Percentiles rank a stretch among this genome's conserved stretches.
Evolutionary conservation across 2,113 vertebrate species (phyloP).

Genomic region (Phylloscopus whistleri): DNA sequence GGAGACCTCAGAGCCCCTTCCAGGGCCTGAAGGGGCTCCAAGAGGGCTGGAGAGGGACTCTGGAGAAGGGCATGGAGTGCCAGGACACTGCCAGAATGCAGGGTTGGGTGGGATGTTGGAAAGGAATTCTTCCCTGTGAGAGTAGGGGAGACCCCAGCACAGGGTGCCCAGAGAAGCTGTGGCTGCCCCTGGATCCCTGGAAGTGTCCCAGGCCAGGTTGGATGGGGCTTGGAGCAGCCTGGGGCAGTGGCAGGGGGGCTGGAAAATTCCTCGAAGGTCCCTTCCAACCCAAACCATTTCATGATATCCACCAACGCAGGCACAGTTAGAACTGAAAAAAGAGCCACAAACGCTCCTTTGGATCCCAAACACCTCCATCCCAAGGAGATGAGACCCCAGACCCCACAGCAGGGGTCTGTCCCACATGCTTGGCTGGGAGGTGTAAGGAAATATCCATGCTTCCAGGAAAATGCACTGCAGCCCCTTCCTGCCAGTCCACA

Average conservation of each 20-base stretch:
- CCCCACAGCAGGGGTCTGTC: background rate
- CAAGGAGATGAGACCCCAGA: background rate
- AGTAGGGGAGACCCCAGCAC: accelerated
- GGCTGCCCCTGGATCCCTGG: background rate
- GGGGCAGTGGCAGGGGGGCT: background rate
- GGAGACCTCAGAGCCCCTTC: background rate
- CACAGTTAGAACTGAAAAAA: background rate
- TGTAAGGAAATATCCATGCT: constrained; percentile 18
- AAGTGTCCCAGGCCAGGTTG: background rate
- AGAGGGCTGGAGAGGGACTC: background rate
- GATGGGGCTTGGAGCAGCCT: accelerated
- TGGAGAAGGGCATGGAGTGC: background rate
- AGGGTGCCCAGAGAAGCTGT: background rate
- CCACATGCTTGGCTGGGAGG: background rate
- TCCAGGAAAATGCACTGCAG: constrained; percentile 56
- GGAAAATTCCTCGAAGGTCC: background rate
- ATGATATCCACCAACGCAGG: background rate
- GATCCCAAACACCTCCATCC: background rate
- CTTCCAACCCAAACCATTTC: background rate
- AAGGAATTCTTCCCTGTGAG: background rate
- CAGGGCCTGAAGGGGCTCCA: background rate
- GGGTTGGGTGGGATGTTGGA: background rate
- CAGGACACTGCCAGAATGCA: background rate
- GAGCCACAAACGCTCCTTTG: background rate
- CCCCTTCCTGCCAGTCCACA: constrained; percentile 16